Percentiles rank a stretch among this genome's conserved stretches.
Conservation (phyloP, 2,113 vertebrate species). For the Sigmodon hispidus region DNA sequence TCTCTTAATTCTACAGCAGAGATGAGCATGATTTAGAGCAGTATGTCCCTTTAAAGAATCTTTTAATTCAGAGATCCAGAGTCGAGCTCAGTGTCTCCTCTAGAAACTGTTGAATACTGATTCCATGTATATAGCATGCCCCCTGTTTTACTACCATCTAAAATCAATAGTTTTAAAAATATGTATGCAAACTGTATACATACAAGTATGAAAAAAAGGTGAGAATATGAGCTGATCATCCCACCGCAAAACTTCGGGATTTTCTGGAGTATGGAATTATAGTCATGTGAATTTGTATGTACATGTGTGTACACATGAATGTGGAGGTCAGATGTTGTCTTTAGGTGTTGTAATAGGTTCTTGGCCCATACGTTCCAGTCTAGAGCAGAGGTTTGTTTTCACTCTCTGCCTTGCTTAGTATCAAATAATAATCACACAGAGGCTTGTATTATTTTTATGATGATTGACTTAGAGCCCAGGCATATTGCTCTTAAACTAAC, state of each 20-base stretch:
- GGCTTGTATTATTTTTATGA: too few species aligned
- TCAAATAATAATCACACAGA: too few species aligned
- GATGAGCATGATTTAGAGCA: background rate
- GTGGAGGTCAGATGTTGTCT: background rate
- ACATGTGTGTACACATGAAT: background rate
- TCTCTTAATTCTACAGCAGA: background rate
- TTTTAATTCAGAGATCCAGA: background rate
- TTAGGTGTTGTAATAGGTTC: too few species aligned
- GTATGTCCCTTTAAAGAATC: background rate
- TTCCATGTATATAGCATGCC: background rate
- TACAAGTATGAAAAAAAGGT: background rate
- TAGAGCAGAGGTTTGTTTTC: too few species aligned
- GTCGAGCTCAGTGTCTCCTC: background rate
- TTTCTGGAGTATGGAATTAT: background rate
- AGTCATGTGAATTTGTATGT: background rate
- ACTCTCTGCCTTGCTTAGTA: too few species aligned
- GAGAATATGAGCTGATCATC: background rate
- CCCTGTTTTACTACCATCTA: too few species aligned
- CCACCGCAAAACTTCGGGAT: background rate
- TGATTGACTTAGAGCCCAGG: too few species aligned
- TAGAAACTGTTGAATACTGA: background rate
- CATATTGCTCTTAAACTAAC: too few species aligned
- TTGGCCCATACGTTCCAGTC: too few species aligned
- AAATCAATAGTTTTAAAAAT: background rate
- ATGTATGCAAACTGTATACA: too few species aligned